phyloP scores from a whole-genome alignment of 2,888 invertebrate genomes.

The Drosophila siamana region DNA sequence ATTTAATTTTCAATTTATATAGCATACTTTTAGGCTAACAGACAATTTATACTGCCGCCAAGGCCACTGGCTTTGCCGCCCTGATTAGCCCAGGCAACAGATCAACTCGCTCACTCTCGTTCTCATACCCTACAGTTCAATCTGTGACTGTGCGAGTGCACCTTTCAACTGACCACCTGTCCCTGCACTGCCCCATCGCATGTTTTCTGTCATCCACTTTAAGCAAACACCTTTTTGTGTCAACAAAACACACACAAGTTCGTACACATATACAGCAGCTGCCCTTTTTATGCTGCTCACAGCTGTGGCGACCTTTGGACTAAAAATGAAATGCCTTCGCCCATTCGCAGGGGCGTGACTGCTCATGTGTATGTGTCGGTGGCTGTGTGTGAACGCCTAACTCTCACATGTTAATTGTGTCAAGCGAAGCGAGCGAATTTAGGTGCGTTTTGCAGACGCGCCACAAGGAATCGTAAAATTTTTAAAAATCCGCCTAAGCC shows the following conservation, averaged over 20 bases:
- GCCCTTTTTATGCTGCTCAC: conserved; percentile 60
- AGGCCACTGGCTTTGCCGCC: conserved; percentile 24
- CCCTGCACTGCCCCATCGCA: background rate
- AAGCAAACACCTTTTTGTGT: conserved; percentile 67
- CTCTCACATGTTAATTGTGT: conserved; percentile 54
- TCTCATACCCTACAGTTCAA: background rate
- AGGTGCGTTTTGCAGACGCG: conserved; percentile 22
- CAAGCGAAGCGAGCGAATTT: conserved; percentile 54
- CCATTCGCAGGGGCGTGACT: conserved; percentile 25
- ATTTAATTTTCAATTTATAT: conserved; percentile 54
- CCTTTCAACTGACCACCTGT: conserved; percentile 30
- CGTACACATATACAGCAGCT: conserved; percentile 46
- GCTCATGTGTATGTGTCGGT: conserved; percentile 26
- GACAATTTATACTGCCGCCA: conserved; percentile 48
- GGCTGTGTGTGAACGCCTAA: conserved; percentile 30
- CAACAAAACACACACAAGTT: conserved; percentile 36
- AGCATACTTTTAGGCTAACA: conserved; percentile 53
- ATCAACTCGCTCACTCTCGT: conserved; percentile 2
- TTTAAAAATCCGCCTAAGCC: conserved; percentile 54
- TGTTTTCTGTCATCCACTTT: conserved; percentile 51
- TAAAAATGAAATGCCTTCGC: conserved; percentile 42
- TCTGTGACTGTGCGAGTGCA: background rate
- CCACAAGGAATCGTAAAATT: conserved; percentile 50
- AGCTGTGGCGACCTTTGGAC: conserved; percentile 65
- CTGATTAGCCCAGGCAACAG: conserved; percentile 20